These are phyloP conservation scores for Idaea straminata DNA, from an alignment of 2,888 invertebrate species.

Conservation along the genomic window DNA sequence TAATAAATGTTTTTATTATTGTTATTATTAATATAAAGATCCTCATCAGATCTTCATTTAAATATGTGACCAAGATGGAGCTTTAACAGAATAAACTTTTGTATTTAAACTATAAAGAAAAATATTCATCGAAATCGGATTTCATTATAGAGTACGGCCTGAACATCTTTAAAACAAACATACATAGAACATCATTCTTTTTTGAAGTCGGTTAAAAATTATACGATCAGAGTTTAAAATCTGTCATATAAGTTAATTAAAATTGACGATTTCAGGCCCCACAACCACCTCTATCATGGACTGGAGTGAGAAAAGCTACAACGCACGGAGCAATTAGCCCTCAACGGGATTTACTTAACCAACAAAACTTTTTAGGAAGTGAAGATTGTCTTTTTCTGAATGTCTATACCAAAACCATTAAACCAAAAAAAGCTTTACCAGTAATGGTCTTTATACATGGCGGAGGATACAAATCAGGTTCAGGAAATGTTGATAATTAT, in stretches of 20 bases:
- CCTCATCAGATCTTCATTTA: no score
- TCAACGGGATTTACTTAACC: conserved; percentile 43
- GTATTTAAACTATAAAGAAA: no score
- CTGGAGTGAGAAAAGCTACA: conserved; percentile 45
- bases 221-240: not conserved
- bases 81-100: no score
- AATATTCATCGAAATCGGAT: no score
- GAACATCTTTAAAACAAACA: no score
- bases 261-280: not conserved
- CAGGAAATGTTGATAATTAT: conserved; percentile 63
- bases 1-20: no score
- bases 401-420: conserved; percentile 43
- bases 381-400: conserved; percentile 56
- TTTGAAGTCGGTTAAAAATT: no score
- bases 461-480: conserved; percentile 47
- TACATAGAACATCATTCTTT: no score
- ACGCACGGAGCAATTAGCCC: conserved; percentile 48
- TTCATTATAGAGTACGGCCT: no score
- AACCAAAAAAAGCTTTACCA: conserved; percentile 33
- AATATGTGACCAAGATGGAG: no score
- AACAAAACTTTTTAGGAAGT: conserved; percentile 34
- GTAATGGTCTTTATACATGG: conserved; percentile 59
- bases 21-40: no score
- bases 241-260: not conserved
- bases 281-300: conserved; percentile 43